These are phyloP conservation scores for Peromyscus attwateri DNA, from an alignment of 2,797 vertebrate genomes.

Conservation along the genomic window DNA sequence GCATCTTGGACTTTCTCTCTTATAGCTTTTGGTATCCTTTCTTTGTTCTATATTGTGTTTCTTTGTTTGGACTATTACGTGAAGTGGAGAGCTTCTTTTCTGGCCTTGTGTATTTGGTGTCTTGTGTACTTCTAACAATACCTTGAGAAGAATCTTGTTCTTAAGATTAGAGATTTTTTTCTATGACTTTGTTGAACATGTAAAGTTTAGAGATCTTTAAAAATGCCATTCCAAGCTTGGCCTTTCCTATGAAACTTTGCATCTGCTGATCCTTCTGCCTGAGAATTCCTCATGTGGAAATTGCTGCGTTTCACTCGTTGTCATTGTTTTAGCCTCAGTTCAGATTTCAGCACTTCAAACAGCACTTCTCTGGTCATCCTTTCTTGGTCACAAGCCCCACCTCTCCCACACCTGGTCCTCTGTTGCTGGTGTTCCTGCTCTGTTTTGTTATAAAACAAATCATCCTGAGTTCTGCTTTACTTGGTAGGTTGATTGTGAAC, in stretches of 20 bases:
- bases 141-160: background rate
- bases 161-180: background rate
- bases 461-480: background rate
- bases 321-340: background rate
- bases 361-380: background rate
- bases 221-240: background rate
- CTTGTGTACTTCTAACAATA: background rate
- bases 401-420: background rate
- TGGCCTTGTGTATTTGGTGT: background rate
- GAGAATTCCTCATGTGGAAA: background rate
- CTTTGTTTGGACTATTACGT: background rate
- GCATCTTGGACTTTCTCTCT: background rate
- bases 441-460: background rate
- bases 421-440: background rate
- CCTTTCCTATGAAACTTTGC: background rate
- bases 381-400: background rate
- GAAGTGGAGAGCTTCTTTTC: background rate
- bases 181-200: background rate
- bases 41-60: background rate
- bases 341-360: background rate
- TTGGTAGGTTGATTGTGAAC: background rate
- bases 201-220: too few species aligned
- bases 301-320: background rate
- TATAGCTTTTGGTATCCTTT: background rate
- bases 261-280: background rate